A percentile compares a stretch with the other conserved stretches of the same genome.
These are phyloP conservation scores for Eretmodus cyanostictus DNA, from an alignment of 2,113 vertebrate species.

Conservation along the genomic window DNA sequence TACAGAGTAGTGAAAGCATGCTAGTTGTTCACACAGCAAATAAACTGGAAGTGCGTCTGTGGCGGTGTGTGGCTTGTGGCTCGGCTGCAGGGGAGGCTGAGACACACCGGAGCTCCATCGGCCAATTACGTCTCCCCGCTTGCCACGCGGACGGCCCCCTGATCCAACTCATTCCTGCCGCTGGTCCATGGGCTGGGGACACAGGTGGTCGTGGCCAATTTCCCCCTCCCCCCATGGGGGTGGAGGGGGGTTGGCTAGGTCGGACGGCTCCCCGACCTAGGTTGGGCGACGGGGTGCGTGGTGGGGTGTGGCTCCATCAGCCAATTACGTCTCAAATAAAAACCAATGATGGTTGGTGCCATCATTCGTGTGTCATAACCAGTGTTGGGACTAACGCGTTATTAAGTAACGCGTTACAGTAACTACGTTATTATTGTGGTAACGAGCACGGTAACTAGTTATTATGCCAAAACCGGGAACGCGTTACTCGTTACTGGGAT, in stretches of 20 bases:
- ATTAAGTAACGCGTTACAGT: too few relatives aligned
- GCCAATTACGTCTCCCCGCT: not conserved
- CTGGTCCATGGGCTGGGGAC: not conserved
- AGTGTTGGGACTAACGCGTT: too few relatives aligned
- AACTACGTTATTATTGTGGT: too few relatives aligned
- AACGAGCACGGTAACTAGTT: too few relatives aligned
- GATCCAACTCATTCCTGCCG: not conserved
- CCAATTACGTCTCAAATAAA: not conserved
- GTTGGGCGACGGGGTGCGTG: not conserved
- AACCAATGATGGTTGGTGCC: not conserved
- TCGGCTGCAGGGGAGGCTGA: not conserved
- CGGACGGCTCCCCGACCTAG: accelerated
- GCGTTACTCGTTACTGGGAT: too few relatives aligned
- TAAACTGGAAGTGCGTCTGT: not conserved
- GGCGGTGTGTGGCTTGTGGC: not conserved
- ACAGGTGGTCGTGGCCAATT: not conserved
- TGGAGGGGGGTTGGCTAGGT: not conserved
- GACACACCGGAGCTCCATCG: not conserved
- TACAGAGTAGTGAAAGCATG: not conserved
- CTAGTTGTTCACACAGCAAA: not conserved
- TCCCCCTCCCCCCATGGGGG: not conserved
- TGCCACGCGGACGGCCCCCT: not conserved
- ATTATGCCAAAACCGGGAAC: too few relatives aligned
- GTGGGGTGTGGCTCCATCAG: not conserved
- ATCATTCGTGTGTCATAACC: not conserved